Evolutionary conservation across 2,888 invertebrate species (phyloP), one percentile per base, ranked within the genome.

Genomic region (Drosophila crucigera): DNA sequence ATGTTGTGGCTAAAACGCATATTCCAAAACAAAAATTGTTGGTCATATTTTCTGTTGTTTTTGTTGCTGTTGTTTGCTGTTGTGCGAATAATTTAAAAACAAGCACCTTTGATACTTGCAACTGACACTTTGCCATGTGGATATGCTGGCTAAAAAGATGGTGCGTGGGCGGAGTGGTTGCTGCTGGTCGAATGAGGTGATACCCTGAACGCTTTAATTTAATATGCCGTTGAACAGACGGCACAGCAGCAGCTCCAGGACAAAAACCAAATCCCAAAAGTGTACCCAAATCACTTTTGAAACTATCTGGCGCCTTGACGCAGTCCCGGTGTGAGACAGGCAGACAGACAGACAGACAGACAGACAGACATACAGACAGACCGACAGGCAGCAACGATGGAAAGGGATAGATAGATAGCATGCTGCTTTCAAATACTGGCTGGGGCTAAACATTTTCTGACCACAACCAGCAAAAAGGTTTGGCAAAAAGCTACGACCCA

Each of bases 281-380:
- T 89, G 77, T 83, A 89, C 91, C 90, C 90, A 89, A 86, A 89
- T 89, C 89, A 89, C 87, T 88, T 90, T 89, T 90, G 87, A 89
- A 89, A 90, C 90, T 90, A 89, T 89, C 84, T 83, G 76, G 82
- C 84, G 84, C 84, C 84, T 90, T 86, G 82, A 78, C 76, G 70
- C 82, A 75, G 75, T 68, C 80, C 77, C 25, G 2, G 30, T 66
- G 53, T 35, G 49, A 55, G 75, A 65, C 52, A 53, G 41, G 52
- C 33, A 49, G 41, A 64, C 11, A 56, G 28, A 59, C 10, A 37
- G 56, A 60, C 52, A 53, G 41, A 49, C 33, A 47, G 11, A 6
- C 5, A 59, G 71, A 63, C 52, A 56, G 37, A 54, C 33, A 56
- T 33, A 54, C 33, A 53, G 31, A 55, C 10, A 37, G 56, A 54